Evolutionary conservation across 2,797 vertebrate species (phyloP).

Genomic region (Tapera naevia): DNA sequence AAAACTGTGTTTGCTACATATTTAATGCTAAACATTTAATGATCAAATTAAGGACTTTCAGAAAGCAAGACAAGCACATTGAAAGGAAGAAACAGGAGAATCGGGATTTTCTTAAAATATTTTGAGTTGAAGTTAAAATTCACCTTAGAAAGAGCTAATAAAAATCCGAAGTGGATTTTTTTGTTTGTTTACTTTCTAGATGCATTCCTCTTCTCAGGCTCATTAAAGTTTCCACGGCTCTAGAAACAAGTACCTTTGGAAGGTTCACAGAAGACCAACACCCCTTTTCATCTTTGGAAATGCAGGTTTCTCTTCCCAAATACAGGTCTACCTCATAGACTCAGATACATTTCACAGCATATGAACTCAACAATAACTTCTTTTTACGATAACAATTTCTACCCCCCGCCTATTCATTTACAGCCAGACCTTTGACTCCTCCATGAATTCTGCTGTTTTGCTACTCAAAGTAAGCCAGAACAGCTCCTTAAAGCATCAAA

Average conservation of each 20-base stretch:
- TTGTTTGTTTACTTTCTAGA: neutral
- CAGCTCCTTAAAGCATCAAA: neutral
- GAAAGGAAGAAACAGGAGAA: neutral
- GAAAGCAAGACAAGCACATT: neutral
- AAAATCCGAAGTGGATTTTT: neutral
- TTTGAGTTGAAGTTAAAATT: neutral
- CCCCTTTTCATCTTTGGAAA: neutral
- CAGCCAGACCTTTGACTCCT: neutral
- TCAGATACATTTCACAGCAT: neutral
- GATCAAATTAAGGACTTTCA: neutral
- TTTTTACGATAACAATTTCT: neutral
- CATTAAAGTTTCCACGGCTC: neutral
- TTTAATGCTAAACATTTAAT: neutral
- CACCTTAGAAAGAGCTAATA: neutral
- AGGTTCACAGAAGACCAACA: neutral
- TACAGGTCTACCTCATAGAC: neutral
- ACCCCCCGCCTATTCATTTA: neutral
- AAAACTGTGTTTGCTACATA: neutral
- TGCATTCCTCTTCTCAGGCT: neutral
- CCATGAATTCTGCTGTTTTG: neutral
- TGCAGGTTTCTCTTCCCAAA: neutral
- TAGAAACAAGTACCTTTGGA: neutral
- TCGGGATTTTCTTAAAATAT: neutral
- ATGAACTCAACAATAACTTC: neutral
- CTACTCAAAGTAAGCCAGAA: neutral